Evolutionary conservation across 2,797 vertebrate species (phyloP).

Genomic region (Gephyroberyx darwinii): DNA sequence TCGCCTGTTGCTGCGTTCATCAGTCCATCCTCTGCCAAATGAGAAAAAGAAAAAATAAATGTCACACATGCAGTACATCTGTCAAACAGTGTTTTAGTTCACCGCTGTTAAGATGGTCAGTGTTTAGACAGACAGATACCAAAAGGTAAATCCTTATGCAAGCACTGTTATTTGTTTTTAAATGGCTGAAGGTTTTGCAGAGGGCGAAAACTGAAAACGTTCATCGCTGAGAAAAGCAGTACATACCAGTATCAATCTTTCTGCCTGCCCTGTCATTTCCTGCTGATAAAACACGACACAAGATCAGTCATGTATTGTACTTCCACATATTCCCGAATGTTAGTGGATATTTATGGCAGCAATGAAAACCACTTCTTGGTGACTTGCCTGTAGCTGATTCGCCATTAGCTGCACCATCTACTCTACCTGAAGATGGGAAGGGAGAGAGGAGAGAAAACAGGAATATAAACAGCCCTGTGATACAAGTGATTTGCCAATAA

Average conservation of each 20-base stretch:
- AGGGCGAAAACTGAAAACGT: too few relatives aligned
- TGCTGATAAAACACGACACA: not conserved
- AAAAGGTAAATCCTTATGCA: too few relatives aligned
- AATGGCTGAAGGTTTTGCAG: too few relatives aligned
- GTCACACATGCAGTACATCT: not conserved
- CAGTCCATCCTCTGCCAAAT: constrained; percentile 17
- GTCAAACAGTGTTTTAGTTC: not conserved
- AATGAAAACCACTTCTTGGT: not conserved
- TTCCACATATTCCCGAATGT: not conserved
- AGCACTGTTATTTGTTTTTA: too few relatives aligned
- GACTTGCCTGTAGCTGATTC: not conserved
- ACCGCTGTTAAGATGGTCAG: not conserved
- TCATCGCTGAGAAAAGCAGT: too few relatives aligned
- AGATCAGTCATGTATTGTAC: not conserved
- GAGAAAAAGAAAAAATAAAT: not conserved
- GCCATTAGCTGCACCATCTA: not conserved
- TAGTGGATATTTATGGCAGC: not conserved
- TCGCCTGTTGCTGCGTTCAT: not conserved
- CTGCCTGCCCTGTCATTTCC: not conserved
- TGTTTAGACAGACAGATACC: too few relatives aligned
- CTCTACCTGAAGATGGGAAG: not conserved
- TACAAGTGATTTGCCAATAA: too few relatives aligned
- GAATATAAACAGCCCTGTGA: not conserved
- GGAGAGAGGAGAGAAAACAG: not conserved
- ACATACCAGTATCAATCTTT: too few relatives aligned